Conservation (phyloP, 1,140 invertebrate genomes). For the Acromyrmex charruanus region DNA sequence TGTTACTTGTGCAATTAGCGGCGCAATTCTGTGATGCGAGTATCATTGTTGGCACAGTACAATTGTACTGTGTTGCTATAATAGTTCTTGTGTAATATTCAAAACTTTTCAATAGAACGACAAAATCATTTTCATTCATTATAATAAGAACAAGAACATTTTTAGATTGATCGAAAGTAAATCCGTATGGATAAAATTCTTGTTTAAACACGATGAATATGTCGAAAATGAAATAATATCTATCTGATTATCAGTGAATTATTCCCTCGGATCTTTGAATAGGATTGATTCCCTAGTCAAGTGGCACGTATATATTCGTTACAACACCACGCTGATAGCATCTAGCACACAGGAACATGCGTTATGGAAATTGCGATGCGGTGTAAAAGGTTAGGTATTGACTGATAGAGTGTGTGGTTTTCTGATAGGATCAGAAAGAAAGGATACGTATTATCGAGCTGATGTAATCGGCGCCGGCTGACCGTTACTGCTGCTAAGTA, state of each 20-base stretch:
- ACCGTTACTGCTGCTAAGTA: constrained; percentile 45
- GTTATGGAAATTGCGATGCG: constrained; percentile 50
- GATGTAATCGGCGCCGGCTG: constrained; percentile 31
- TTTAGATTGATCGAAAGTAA: not conserved
- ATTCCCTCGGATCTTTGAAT: constrained; percentile 24
- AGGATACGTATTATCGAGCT: constrained; percentile 36
- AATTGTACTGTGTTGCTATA: not conserved
- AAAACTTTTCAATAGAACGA: not conserved
- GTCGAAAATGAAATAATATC: not conserved
- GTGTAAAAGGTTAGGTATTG: constrained; percentile 34
- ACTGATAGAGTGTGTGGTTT: not conserved
- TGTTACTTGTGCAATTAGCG: constrained; percentile 53
- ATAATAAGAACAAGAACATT: not conserved
- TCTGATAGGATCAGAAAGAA: constrained; percentile 49
- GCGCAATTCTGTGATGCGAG: constrained; percentile 22
- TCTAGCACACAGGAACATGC: constrained; percentile 19
- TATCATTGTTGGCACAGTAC: not conserved
- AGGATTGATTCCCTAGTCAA: constrained; percentile 43
- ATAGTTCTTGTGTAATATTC: constrained; percentile 1
- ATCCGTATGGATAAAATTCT: not conserved
- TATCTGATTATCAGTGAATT: constrained; percentile 20
- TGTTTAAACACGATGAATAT: not conserved
- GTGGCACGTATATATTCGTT: constrained; percentile 28
- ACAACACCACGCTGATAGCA: constrained; percentile 24
- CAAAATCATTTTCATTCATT: not conserved